A percentile compares a stretch with the other conserved stretches of the same genome.
Evolutionary conservation across 2,797 vertebrate genomes (phyloP).

Genomic region (Poeciliopsis paucimaculata): DNA sequence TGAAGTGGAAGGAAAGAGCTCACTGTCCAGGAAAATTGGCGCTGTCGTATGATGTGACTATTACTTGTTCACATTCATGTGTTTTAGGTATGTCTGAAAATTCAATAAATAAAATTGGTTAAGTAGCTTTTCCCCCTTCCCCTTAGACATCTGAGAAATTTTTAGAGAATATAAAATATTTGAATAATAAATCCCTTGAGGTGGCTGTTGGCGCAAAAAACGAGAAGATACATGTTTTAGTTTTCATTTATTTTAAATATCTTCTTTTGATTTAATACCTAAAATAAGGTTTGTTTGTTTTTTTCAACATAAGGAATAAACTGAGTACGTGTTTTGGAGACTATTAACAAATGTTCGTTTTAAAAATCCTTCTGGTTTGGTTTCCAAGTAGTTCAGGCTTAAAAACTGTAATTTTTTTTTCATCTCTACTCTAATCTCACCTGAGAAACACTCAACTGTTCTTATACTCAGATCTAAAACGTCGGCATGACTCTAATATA

Average conservation of each 20-base stretch:
- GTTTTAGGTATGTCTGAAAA: background rate
- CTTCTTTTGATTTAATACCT: background rate
- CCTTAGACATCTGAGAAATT: background rate
- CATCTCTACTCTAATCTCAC: constrained; percentile 38
- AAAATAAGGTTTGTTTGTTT: background rate
- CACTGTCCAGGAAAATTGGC: constrained; percentile 7
- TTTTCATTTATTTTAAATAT: background rate
- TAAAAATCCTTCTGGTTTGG: constrained; percentile 1
- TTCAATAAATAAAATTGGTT: background rate
- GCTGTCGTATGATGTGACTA: background rate
- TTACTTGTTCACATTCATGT: background rate
- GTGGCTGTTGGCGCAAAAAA: constrained; percentile 1
- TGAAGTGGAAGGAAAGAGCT: constrained; percentile 16
- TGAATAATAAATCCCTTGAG: constrained; percentile 1
- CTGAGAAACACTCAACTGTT: constrained; percentile 55
- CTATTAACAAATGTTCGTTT: constrained; percentile 7
- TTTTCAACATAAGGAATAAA: background rate
- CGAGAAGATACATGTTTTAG: background rate
- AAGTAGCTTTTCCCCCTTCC: background rate
- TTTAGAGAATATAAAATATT: constrained; percentile 10
- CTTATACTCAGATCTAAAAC: constrained; percentile 22
- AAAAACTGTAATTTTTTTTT: constrained; percentile 4
- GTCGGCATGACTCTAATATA: background rate
- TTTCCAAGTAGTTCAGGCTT: background rate
- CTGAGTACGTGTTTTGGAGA: background rate